Conservation (phyloP, 2,888 invertebrate species). For the Phanerotoma sp. region DNA sequence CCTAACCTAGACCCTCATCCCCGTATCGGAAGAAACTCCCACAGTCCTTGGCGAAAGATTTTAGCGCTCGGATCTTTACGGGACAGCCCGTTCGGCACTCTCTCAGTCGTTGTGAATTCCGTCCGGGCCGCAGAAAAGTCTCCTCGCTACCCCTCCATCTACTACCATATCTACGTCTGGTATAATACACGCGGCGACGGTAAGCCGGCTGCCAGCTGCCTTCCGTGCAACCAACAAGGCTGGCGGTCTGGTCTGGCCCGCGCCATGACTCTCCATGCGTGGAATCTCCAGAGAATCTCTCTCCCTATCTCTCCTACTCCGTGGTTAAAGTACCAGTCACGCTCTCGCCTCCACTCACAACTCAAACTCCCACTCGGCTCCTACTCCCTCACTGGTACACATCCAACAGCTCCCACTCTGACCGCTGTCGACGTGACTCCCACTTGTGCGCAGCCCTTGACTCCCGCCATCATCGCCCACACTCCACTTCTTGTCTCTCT, state of each 20-base stretch:
- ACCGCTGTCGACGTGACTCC: conserved; percentile 26
- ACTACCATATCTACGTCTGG: conserved; percentile 19
- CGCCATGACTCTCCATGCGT: conserved; percentile 49
- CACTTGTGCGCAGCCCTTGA: conserved; percentile 14
- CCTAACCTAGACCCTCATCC: conserved; percentile 22
- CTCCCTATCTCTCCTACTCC: conserved; percentile 36
- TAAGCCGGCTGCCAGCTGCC: conserved; percentile 55
- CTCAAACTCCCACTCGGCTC: conserved; percentile 27
- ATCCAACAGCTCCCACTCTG: conserved; percentile 26
- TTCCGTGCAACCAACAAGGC: conserved; percentile 53
- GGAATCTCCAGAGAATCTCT: conserved; percentile 50
- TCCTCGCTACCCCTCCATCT: conserved; percentile 18
- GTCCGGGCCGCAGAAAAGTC: conserved; percentile 30
- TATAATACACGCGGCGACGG: conserved; percentile 42
- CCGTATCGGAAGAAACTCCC: conserved; percentile 32
- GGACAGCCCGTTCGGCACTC: conserved; percentile 31
- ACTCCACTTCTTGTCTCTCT: conserved; percentile 17
- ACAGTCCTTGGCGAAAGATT: conserved; percentile 32
- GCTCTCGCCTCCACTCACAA: too few relatives aligned
- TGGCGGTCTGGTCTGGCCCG: conserved; percentile 46
- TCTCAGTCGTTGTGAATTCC: conserved; percentile 33
- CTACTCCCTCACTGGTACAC: conserved; percentile 19
- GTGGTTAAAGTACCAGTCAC: conserved; percentile 17
- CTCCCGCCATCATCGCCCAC: conserved; percentile 24
- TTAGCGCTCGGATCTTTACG: conserved; percentile 44